Conservation (phyloP, 1,140 invertebrate genomes). For the Philopotamus ludificatus region DNA sequence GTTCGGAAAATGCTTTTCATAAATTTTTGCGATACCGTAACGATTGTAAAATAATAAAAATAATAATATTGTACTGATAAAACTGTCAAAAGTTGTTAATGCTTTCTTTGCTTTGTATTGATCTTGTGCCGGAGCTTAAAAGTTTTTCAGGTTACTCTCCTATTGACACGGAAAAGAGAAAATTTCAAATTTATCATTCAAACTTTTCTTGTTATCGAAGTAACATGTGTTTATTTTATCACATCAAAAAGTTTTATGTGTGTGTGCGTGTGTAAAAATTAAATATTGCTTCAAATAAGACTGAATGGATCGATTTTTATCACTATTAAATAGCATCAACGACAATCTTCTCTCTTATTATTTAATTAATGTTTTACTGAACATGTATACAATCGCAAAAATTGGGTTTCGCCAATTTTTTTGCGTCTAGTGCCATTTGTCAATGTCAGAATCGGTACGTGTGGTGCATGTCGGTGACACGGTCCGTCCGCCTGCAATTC, state of each 20-base stretch:
- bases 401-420: neutral
- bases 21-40: too few species aligned
- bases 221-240: neutral
- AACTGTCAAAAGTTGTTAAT: too few species aligned
- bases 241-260: neutral
- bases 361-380: neutral
- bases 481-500: too few species aligned
- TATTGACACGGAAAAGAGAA: neutral
- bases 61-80: too few species aligned
- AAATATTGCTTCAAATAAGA: neutral
- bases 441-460: too few species aligned
- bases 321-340: neutral
- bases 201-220: neutral
- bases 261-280: too few species aligned
- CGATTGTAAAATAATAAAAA: too few species aligned
- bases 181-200: neutral
- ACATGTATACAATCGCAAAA: neutral
- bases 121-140: neutral
- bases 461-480: too few species aligned
- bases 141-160: neutral
- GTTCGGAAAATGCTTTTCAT: too few species aligned
- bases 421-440: too few species aligned
- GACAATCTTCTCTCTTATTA: neutral
- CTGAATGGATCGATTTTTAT: neutral
- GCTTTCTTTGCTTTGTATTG: neutral